Base-by-base conservation (phyloP, 2,797 vertebrate genomes). In the Myoxocephalus aenaeus region DNA sequence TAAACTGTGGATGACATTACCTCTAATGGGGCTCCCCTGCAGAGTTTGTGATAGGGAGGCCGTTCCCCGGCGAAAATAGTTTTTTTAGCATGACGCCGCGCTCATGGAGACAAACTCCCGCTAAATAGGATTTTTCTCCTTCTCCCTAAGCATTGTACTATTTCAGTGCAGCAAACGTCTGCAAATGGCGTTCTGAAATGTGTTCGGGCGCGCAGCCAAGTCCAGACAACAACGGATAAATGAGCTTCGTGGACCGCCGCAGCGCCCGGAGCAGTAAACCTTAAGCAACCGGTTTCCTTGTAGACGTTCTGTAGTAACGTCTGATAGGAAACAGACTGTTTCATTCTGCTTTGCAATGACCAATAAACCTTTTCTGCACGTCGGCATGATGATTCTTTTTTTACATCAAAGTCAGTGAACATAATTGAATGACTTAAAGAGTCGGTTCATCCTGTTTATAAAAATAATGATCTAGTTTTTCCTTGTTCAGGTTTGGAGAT, bases 1-100 rank as follows among this genome's bases (percentile, higher is more conserved):
- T 95, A 94, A 94, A 94, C 93, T 93, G 92, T 93, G 91, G 91
- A 93, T 94, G 93, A 94, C 93, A 94, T 95, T 95, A 94, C 91
- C 93, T 95, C 94, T 95, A 95, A 94, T 93, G 94, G 92, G 90
- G 87, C 86, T 88, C 92, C 92, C 92, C 91, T 90, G 92, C 91
- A 81, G 93, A 86, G 91, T 90, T 91, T 93, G 86, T 94, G 93
- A 95, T 95, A 93, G 92, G 89, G 91, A 90, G 91, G 92, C 91
- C 86, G 84, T 88, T 91, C 85, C 22, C 75, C 65, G 63, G 84
- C 72, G 86, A 93, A 95, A 94, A 92, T 91, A 90, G 86, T 89
- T 75, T 92, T 53, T 92, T 94, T 94, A 91, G 92, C 91, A 90
- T 91, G 90, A 93, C 86, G 91, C 90, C 86, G 88, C 76, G 83